Evolutionary conservation across 2,797 vertebrate genomes (phyloP), one percentile per base, ranked within the genome.

Genomic region (Xenentodon cancila): DNA sequence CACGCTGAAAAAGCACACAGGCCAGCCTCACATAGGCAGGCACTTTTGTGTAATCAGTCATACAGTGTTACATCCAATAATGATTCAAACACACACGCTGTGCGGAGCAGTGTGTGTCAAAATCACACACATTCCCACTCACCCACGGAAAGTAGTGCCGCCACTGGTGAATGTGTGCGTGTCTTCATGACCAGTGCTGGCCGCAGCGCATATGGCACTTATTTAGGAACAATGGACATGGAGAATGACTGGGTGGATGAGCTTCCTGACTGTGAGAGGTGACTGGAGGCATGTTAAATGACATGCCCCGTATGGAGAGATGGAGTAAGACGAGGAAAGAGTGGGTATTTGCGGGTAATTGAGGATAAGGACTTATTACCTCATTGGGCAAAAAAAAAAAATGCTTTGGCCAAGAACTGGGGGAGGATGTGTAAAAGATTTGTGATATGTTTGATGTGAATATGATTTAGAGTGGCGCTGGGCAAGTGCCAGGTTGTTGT

Each of bases 121-220:
- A 65, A 27, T 55, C 64, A 45, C 71, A 56, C 46, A 68, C 52
- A 50, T 48, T 64, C 53, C 63, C 66, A 71, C 20, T 49, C 57
- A 64, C 54, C 46, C 64, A 54, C 4, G 73, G 19, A 71, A 80
- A 64, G 61, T 63, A 46, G 58, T 50, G 52, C 80, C 55, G 59
- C 37, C 62, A 50, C 62, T 68, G 68, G 49, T 8, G 20, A 13
- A n/a, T 53, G 58, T 64, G 37, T 68, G n/a, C n/a, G 67, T 57
- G 69, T 82, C 64, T 90, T 87, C 81, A 89, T 85, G 89, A 86
- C 79, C 84, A 77, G 83, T 71, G 83, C 73, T 85, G 88, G 87
- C 81, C 88, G 44, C 84, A 88, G 89, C 81, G 64, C 91, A 90
- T 91, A 89, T 87, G 88, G 89, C 81, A 85, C 87, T 92, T 89